phyloP scores from a whole-genome alignment of 2,113 vertebrate genomes.

The Bubo scandiacus region DNA sequence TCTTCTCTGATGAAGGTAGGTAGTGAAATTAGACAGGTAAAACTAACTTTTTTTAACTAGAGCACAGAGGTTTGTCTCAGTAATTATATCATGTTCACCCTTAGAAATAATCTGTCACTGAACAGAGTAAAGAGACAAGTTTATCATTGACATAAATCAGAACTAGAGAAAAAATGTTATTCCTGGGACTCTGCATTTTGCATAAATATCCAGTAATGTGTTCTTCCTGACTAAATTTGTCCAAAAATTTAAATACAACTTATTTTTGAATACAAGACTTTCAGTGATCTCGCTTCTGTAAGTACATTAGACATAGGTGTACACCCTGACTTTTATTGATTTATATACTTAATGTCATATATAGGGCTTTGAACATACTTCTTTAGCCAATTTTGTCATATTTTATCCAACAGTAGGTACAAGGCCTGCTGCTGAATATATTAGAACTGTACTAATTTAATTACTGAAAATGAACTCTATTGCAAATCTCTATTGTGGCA shows the following conservation, averaged over 20 bases:
- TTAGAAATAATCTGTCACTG: neutral
- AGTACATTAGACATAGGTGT: neutral
- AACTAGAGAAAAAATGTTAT: neutral
- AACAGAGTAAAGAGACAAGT: neutral
- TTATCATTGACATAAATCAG: neutral
- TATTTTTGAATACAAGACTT: conserved; percentile 13
- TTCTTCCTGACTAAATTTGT: neutral
- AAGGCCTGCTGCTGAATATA: neutral
- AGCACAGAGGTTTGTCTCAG: neutral
- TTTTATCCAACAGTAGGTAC: neutral
- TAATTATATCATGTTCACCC: neutral
- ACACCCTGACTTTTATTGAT: neutral
- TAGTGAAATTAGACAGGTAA: conserved; percentile 22
- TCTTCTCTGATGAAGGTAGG: conserved; percentile 60
- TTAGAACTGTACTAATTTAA: neutral
- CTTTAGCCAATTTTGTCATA: neutral
- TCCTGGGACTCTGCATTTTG: neutral
- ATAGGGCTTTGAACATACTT: neutral
- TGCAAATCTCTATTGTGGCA: neutral
- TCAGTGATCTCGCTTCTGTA: neutral
- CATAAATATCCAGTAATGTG: neutral
- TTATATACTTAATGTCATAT: neutral
- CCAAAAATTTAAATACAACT: neutral
- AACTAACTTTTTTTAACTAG: neutral
- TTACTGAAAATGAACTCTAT: neutral